Conservation (phyloP, 2,888 invertebrate genomes). For the Marronus borbonicus region DNA sequence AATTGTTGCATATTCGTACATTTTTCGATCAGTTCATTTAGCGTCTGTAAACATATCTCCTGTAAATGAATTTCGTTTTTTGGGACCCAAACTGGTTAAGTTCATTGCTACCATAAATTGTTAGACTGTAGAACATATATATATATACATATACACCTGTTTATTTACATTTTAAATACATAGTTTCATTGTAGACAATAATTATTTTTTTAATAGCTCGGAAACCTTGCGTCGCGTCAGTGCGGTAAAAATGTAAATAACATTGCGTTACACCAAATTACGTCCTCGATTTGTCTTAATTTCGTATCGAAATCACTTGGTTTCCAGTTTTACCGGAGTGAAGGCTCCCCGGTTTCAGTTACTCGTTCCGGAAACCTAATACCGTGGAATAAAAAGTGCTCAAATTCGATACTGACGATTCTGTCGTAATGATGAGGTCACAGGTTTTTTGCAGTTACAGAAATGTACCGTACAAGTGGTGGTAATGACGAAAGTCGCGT, state of each 20-base stretch:
- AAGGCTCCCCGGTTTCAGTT: slow-evolving; percentile 25
- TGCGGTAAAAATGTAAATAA: slow-evolving; percentile 20
- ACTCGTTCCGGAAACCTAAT: slow-evolving; percentile 6
- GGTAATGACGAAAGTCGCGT: slow-evolving; percentile 26
- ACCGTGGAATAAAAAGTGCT: neutral
- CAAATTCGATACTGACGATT: neutral
- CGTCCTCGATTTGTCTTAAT: slow-evolving; percentile 29
- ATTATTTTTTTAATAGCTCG: slow-evolving; percentile 1
- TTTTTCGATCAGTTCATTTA: too few species aligned
- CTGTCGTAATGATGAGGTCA: neutral
- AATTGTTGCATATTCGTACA: too few species aligned
- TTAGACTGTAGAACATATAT: too few species aligned
- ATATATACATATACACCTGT: too few species aligned
- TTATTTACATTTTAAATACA: neutral
- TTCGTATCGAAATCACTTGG: slow-evolving; percentile 18
- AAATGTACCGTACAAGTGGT: slow-evolving; percentile 13
- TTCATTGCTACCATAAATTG: too few species aligned
- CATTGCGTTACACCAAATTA: slow-evolving; percentile 1
- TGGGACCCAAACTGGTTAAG: too few species aligned
- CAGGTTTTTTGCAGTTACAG: slow-evolving; percentile 7
- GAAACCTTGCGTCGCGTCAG: slow-evolving; percentile 11
- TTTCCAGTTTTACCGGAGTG: slow-evolving; percentile 1
- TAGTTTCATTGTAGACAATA: neutral
- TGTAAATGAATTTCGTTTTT: too few species aligned
- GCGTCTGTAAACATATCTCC: too few species aligned